A percentile compares a stretch with the other conserved stretches of the same genome.
Conservation (phyloP, 2,797 vertebrate species). For the Lateolabrax maculatus region DNA sequence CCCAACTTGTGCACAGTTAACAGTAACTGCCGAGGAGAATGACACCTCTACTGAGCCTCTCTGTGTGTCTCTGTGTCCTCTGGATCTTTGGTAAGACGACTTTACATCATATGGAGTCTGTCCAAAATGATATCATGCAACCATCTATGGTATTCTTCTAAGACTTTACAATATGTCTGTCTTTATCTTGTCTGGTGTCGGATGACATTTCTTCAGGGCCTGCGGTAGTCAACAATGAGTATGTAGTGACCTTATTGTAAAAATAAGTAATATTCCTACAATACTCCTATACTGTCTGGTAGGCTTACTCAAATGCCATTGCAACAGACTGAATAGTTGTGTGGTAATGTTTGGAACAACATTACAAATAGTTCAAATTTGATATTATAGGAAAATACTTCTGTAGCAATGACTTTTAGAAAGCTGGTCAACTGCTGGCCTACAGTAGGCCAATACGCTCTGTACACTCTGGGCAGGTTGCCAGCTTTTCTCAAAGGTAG, state of each 20-base stretch:
- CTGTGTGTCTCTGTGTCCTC: constrained; percentile 62
- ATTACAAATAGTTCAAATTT: neutral
- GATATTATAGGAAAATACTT: neutral
- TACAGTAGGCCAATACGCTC: neutral
- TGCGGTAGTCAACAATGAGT: neutral
- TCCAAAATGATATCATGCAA: neutral
- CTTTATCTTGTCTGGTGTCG: neutral
- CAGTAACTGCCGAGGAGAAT: constrained; percentile 64
- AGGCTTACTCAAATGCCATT: neutral
- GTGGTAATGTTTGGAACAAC: neutral
- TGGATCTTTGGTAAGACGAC: constrained; percentile 69
- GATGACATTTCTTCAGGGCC: neutral
- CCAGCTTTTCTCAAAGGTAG: constrained; percentile 13
- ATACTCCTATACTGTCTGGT: neutral
- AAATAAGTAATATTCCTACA: neutral
- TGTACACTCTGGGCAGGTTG: neutral
- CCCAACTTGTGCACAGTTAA: constrained; percentile 28
- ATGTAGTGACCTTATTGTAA: neutral
- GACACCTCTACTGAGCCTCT: constrained; percentile 62
- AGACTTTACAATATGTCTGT: neutral
- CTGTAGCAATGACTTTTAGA: neutral
- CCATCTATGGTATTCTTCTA: neutral
- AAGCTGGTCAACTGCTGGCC: neutral
- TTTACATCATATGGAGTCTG: neutral
- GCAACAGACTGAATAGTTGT: neutral